Conservation (phyloP, 2,797 vertebrate species). For the Tympanoctomys barrerae region DNA sequence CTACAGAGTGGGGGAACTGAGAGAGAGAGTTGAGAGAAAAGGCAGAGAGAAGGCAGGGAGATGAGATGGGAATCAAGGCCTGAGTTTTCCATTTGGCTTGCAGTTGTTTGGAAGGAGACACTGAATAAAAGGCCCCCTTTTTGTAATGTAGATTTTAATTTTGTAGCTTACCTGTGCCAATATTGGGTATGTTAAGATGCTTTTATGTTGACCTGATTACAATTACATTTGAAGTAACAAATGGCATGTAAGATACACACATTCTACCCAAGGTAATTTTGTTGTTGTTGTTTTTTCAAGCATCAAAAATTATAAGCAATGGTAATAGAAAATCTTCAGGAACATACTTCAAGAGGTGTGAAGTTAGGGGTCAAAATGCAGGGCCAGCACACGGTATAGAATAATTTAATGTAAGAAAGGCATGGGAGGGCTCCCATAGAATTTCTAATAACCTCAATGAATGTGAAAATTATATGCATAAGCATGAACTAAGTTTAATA, state of each 20-base stretch:
- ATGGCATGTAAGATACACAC: slow-evolving; percentile 44
- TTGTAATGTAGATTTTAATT: slow-evolving; percentile 78
- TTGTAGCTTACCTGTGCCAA: slow-evolving; percentile 85
- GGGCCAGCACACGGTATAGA: neutral
- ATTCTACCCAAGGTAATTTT: neutral
- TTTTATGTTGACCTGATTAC: slow-evolving; percentile 84
- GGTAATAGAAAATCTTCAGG: slow-evolving; percentile 44
- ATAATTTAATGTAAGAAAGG: neutral
- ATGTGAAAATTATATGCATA: neutral
- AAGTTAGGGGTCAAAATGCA: neutral
- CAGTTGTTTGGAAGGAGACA: slow-evolving; percentile 56
- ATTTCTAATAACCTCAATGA: neutral
- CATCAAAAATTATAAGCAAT: neutral
- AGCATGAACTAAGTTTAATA: neutral
- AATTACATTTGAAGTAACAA: slow-evolving; percentile 82
- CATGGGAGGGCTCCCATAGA: neutral
- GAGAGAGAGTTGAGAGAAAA: neutral
- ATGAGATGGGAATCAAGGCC: neutral
- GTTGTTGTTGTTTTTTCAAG: neutral
- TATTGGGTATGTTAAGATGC: slow-evolving; percentile 85
- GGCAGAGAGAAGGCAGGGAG: neutral
- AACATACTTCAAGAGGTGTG: slow-evolving; percentile 31
- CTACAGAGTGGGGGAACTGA: neutral
- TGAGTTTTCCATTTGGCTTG: neutral
- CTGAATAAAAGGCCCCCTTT: slow-evolving; percentile 29